Evolutionary conservation across 2,113 vertebrate species (phyloP).

Genomic region (Pangasianodon gigas): DNA sequence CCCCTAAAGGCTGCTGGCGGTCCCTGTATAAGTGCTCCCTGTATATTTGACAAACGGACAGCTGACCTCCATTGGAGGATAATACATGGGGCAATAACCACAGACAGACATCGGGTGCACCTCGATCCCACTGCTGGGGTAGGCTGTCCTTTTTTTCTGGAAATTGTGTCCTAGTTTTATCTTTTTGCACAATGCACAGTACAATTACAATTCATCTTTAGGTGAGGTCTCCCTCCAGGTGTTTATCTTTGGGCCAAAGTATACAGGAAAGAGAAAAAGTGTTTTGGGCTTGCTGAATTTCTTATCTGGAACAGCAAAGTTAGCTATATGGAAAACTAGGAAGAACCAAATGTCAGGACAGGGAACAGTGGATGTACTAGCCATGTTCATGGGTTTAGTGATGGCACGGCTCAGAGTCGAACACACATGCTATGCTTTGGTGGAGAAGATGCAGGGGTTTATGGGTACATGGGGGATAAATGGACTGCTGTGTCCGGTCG

Average conservation of each 20-base stretch:
- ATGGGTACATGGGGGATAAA: background rate
- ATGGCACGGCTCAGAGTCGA: background rate
- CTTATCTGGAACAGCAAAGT: background rate
- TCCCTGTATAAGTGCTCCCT: too few relatives aligned
- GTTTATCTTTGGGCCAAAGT: background rate
- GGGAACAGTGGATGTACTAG: too few relatives aligned
- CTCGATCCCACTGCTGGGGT: too few relatives aligned
- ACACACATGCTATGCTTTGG: background rate
- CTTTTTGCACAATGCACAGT: background rate
- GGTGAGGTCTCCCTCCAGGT: background rate
- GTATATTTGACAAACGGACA: background rate
- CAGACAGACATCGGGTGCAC: too few relatives aligned
- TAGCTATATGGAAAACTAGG: background rate
- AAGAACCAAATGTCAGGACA: background rate
- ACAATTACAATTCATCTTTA: background rate
- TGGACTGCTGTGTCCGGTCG: background rate
- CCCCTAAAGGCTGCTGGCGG: too few relatives aligned
- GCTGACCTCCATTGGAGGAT: conserved; percentile 12
- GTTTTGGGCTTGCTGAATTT: background rate
- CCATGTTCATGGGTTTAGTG: too few relatives aligned
- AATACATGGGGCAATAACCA: background rate
- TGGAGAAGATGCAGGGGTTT: background rate
- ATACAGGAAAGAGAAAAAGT: background rate
- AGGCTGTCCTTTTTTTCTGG: too few relatives aligned
- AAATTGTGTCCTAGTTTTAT: background rate